Conservation (phyloP, 2,888 invertebrate genomes). For the Rhaphigaster nebulosa region DNA sequence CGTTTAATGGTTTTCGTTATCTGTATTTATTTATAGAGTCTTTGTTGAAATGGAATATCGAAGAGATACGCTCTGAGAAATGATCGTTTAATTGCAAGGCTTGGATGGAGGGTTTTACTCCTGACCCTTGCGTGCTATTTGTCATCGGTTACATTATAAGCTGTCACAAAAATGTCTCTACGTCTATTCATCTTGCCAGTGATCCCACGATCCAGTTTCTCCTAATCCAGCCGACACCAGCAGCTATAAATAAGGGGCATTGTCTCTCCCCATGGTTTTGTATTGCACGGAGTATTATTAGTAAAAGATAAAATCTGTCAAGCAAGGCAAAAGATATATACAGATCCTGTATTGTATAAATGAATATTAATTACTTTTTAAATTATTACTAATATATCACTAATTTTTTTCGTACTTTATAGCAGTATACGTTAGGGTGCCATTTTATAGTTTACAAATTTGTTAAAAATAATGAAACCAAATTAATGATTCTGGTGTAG, state of each 20-base stretch:
- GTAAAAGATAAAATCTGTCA: neutral
- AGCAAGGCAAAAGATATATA: neutral
- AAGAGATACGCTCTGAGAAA: neutral
- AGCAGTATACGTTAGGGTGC: too few relatives aligned
- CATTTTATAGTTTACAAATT: too few relatives aligned
- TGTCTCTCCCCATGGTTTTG: neutral
- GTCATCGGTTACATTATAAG: constrained; percentile 18
- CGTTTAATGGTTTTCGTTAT: neutral
- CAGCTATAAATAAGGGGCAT: constrained; percentile 16
- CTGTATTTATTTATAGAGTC: neutral
- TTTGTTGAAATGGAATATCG: neutral
- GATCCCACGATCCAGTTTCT: neutral
- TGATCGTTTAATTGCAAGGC: neutral
- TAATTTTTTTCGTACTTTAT: too few relatives aligned
- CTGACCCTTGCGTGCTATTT: neutral
- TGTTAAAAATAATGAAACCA: too few relatives aligned
- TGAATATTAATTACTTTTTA: neutral
- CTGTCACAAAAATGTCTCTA: neutral
- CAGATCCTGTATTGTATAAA: neutral
- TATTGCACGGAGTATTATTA: neutral
- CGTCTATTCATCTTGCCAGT: neutral
- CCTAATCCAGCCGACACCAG: neutral
- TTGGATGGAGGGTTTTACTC: neutral
- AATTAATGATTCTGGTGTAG: too few relatives aligned
- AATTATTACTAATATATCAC: too few relatives aligned